Base-by-base conservation (phyloP, 2,113 vertebrate genomes). In the Phycodurus eques region DNA sequence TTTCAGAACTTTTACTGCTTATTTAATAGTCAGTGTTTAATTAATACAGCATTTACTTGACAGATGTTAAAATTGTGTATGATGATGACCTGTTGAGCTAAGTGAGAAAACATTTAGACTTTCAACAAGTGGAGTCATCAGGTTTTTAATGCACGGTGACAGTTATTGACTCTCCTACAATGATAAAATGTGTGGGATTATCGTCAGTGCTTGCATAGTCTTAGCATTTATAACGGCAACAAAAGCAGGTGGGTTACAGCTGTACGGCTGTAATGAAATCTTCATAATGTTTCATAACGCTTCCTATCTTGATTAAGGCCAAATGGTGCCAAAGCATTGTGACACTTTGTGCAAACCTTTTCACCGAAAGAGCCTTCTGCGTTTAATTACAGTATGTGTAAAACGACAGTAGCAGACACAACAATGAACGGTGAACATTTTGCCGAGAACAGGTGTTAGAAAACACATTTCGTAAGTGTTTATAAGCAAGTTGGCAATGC, bases 331-430 rank as follows among this genome's bases (percentile, higher is more conserved):
- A 46, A 66, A 47, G 42, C 43, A 47, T 66, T 66, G 12, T 27
- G 12, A 66, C 63, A 85, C 68, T 72, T 64, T 60, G 20, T 56
- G 66, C 22, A 27, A 72, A 81, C 76, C 82, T 83, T 82, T 87
- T 86, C 80, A 79, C 78, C 73, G 72, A 47, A 61, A 10, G 39
- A 68, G 68, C 71, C 71, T 65, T 65, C 39, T 68, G 56, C 60
- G 39, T 69, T 74, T 62, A 81, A 70, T 89, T 77, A 81, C 51
- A 61, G 62, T 68, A 79, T 39, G 80, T 83, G 74, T 83, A 75
- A 87, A 83, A 74, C 75, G 83, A 68, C 68, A 74, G 42, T 31
- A 64, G 67, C 73, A 80, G 60, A 57, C 72, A 63, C 61, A 77
- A 77, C 61, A 77, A 62, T 73, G 54, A 57, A 62, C 13, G 2